Evolutionary conservation across 2,888 invertebrate species (phyloP).

Genomic region (Macroteleia sp.): DNA sequence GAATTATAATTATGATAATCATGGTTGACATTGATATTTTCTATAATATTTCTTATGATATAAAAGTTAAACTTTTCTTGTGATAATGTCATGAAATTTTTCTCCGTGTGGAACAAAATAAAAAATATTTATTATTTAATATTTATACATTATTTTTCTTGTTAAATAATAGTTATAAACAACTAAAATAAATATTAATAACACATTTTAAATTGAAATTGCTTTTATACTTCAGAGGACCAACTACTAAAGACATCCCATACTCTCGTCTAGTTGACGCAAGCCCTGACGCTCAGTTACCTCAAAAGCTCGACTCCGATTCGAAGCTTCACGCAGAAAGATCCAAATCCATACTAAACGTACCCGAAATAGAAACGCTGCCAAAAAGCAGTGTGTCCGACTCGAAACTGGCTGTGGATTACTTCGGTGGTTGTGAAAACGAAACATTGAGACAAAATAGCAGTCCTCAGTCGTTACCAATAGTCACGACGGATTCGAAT

Average conservation of each 20-base stretch:
- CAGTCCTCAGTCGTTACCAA: constrained; percentile 77
- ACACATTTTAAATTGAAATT: too few relatives aligned
- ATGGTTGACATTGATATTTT: too few relatives aligned
- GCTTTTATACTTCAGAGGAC: too few relatives aligned
- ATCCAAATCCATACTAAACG: constrained; percentile 84
- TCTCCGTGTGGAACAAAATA: too few relatives aligned
- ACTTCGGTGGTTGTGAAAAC: constrained; percentile 85
- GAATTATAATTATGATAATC: too few relatives aligned
- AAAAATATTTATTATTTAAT: too few relatives aligned
- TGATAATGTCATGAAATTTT: too few relatives aligned
- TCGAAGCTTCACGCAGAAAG: constrained; percentile 87
- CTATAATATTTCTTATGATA: too few relatives aligned
- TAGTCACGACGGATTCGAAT: constrained; percentile 73
- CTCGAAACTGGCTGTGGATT: constrained; percentile 92
- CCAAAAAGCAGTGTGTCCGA: constrained; percentile 94
- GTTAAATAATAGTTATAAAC: too few relatives aligned
- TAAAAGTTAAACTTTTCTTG: too few relatives aligned
- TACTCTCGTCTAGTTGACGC: constrained; percentile 91
- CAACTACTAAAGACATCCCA: constrained; percentile 89
- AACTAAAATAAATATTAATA: too few relatives aligned
- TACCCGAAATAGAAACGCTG: constrained; percentile 84
- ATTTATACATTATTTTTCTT: too few relatives aligned
- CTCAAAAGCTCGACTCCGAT: constrained; percentile 89
- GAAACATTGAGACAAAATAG: constrained; percentile 75
- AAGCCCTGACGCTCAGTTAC: constrained; percentile 85